phyloP scores from a whole-genome alignment of 2,888 invertebrate species.

The Syritta pipiens region DNA sequence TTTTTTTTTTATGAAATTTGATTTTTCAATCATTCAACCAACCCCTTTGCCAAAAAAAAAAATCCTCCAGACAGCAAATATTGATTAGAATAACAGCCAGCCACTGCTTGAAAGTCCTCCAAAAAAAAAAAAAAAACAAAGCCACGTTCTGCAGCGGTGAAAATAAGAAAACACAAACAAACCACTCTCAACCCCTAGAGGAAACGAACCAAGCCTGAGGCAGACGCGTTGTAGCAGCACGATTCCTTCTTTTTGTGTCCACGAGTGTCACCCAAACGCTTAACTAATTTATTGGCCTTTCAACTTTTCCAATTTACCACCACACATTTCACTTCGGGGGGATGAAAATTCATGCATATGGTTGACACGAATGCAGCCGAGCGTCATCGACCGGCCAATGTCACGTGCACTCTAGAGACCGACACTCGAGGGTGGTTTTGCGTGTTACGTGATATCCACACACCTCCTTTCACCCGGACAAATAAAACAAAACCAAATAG shows the following conservation, averaged over 20 bases:
- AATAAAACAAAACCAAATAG: slow-evolving; percentile 36
- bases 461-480: slow-evolving; percentile 13
- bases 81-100: slow-evolving; percentile 45
- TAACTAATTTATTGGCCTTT: slow-evolving; percentile 67
- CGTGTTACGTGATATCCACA: slow-evolving; percentile 13
- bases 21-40: slow-evolving; percentile 33
- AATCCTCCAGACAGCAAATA: slow-evolving; percentile 45
- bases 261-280: slow-evolving; percentile 66
- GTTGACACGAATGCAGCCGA: slow-evolving; percentile 52
- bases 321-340: slow-evolving; percentile 17
- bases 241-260: slow-evolving; percentile 20
- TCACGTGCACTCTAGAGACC: slow-evolving; percentile 36
- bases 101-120: slow-evolving; percentile 44
- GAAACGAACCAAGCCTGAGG: slow-evolving; percentile 35
- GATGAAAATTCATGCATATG: slow-evolving; percentile 38
- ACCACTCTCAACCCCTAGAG: slow-evolving; percentile 44
- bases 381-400: slow-evolving; percentile 54
- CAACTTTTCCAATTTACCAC: slow-evolving; percentile 38
- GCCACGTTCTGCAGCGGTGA: slow-evolving; percentile 34
- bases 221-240: not conserved
- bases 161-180: slow-evolving; percentile 40
- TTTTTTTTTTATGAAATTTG: slow-evolving; percentile 48
- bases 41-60: too few species aligned
- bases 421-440: slow-evolving; percentile 28
- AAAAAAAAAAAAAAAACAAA: slow-evolving; percentile 44